Evolutionary conservation across 1,140 invertebrate species (phyloP), one percentile per base, ranked within the genome.

Genomic region (Apis dorsata): DNA sequence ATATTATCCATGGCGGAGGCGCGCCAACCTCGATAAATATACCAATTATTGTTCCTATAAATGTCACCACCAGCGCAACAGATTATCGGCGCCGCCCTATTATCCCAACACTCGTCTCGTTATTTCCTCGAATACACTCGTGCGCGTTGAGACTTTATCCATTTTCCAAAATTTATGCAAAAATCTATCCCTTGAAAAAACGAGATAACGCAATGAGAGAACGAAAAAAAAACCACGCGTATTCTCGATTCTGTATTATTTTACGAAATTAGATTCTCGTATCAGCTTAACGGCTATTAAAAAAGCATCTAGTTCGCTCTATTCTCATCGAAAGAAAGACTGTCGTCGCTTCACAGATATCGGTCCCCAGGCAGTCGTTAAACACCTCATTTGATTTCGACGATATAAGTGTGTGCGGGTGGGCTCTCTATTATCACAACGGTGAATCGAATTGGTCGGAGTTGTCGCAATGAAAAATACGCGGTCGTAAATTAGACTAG

Each of bases 351-450:
- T 65, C 66, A 75, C 69, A 80, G 84, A 83, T 85, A 88, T 83
- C 66, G 62, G 80, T 79, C 87, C 77, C 87, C 57, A 83, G 84
- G 55, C 68, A 83, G 60, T 83, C 83, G 87, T 88, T 88, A 85
- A 74, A 86, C 84, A 88, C 84, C 84, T 86, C 86, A 88, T 88
- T 34, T 88, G 87, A 88, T 88, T 88, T 88, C 81, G 75, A 57
- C 66, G 74, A 53, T 70, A n/a, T 53, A 28, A 51, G 69, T 12
- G 59, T 17, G 28, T 11, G 28, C 53, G 55, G 2, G 24, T 17
- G 70, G 71, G 62, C 81, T 69, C 60, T 88, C 77, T 85, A 88
- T 88, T 88, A 86, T 34, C 86, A 65, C 49, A 57, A 63, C 69
- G 84, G 86, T 79, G 81, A 81, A 79, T 74, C 78, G 68, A 77